Evolutionary conservation across 2,797 vertebrate genomes (phyloP).

Genomic region (Acrossocheilus wenchowensis): DNA sequence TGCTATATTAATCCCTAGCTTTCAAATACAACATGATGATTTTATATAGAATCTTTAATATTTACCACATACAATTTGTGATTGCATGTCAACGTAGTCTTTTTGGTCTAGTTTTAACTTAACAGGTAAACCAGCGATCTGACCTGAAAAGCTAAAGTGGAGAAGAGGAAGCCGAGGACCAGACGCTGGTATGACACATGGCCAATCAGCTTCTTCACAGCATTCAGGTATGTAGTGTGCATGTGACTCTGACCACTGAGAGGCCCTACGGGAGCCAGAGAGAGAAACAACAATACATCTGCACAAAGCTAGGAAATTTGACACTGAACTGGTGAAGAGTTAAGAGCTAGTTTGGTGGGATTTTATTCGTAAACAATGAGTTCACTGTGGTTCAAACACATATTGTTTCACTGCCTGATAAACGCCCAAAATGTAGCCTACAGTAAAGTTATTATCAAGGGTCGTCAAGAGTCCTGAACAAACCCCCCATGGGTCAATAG

Average conservation of each 20-base stretch:
- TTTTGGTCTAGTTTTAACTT: neutral
- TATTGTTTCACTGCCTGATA: neutral
- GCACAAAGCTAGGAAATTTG: neutral
- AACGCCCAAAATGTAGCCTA: neutral
- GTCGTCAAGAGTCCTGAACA: neutral
- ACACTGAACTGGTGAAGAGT: constrained; percentile 17
- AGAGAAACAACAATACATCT: constrained; percentile 1
- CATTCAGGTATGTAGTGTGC: constrained; percentile 62
- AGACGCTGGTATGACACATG: constrained; percentile 73
- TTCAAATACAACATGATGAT: neutral
- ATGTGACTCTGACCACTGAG: constrained; percentile 49
- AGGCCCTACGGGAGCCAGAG: constrained; percentile 56
- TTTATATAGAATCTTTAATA: neutral
- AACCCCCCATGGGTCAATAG: neutral
- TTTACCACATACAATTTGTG: neutral
- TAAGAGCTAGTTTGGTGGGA: constrained; percentile 37
- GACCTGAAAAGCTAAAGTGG: constrained; percentile 78
- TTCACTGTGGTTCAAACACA: neutral
- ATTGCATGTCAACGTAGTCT: neutral
- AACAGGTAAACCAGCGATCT: neutral
- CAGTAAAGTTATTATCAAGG: neutral
- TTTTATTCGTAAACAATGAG: neutral
- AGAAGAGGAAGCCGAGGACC: constrained; percentile 76
- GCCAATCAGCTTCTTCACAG: constrained; percentile 68
- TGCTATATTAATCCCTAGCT: neutral